Base-by-base conservation (phyloP, 2,888 invertebrate genomes). In the Anagyrus pseudococci region DNA sequence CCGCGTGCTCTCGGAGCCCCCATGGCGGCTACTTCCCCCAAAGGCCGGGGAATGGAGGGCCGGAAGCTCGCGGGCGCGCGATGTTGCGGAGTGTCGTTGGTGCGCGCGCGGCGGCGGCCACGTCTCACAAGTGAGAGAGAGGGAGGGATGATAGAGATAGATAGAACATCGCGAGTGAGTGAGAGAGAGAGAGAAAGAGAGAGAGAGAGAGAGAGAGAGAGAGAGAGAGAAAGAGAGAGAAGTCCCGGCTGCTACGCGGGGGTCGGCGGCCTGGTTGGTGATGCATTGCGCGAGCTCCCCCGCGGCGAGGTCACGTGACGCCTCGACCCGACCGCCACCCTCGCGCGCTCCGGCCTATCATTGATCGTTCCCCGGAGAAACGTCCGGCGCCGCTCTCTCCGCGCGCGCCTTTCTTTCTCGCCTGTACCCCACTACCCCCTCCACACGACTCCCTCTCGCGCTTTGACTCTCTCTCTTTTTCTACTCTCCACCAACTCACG, bases 321-420 rank as follows among this genome's bases (percentile, higher is more conserved):
- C n/a, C n/a, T n/a, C n/a, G n/a, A n/a, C n/a, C n/a, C n/a, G n/a
- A n/a, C n/a, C n/a, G n/a, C n/a, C n/a, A n/a, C n/a, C 73, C 44
- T 26, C 29, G 48, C 48, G 13, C 4, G 33, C 75, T 72, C 73
- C 72, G 75, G 74, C 77, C 77, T 76, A 77, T 78, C 78, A 78
- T 78, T 77, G 78, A 78, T 78, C 78, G 78, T 76, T 78, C 77
- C 78, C 77, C 74, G 76, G 78, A 78, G 78, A 71, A 77, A 75
- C 76, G 77, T 74, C 71, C 73, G 77, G 75, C 76, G 74, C 73
- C 19, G 44, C 44, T 20, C 43, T 22, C n/a, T n/a, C n/a, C n/a
- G n/a, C n/a, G n/a, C n/a, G n/a, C n/a, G n/a, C n/a, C n/a, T n/a
- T n/a, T 17, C 20, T 26, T 1, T 29, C 33, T 8, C 33, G 33